A percentile compares a stretch with the other conserved stretches of the same genome.
These are phyloP conservation scores for Hystrix cristata DNA, from an alignment of 2,113 vertebrate species.

Conservation along the genomic window DNA sequence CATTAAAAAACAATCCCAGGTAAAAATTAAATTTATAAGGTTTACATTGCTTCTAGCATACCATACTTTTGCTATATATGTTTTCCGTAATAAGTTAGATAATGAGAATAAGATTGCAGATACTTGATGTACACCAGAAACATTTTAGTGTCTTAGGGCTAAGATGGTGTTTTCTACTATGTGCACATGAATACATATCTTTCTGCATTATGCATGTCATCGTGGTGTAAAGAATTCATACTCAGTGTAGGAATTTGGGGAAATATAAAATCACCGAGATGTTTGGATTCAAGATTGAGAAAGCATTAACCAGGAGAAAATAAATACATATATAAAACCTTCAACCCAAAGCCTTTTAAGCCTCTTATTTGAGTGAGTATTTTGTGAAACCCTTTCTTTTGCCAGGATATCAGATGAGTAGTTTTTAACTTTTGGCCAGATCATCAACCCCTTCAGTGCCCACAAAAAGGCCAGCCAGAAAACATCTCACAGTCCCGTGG, in stretches of 20 bases:
- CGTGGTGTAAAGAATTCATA: constrained; percentile 42
- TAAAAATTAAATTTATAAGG: constrained; percentile 86
- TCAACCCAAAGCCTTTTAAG: constrained; percentile 4
- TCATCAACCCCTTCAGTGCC: neutral
- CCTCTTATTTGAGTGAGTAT: neutral
- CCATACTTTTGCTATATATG: constrained; percentile 70
- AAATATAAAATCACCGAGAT: constrained; percentile 49
- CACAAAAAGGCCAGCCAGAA: neutral
- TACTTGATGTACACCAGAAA: constrained; percentile 65
- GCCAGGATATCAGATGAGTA: neutral
- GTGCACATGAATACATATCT: constrained; percentile 60
- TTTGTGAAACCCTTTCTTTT: constrained; percentile 55
- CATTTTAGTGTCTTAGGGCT: constrained; percentile 58
- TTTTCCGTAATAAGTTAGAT: constrained; percentile 71
- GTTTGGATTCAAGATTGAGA: constrained; percentile 30
- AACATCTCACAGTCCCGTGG: constrained; percentile 3
- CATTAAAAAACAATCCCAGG: constrained; percentile 98
- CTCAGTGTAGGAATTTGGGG: constrained; percentile 33
- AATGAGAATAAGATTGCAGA: constrained; percentile 67
- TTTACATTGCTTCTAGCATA: constrained; percentile 74
- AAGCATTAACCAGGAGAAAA: constrained; percentile 23
- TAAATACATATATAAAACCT: neutral
- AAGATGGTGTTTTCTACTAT: constrained; percentile 6
- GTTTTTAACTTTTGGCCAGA: neutral
- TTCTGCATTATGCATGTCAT: constrained; percentile 66